Conservation (phyloP, 2,888 invertebrate genomes). For the Rhagonycha fulva region DNA sequence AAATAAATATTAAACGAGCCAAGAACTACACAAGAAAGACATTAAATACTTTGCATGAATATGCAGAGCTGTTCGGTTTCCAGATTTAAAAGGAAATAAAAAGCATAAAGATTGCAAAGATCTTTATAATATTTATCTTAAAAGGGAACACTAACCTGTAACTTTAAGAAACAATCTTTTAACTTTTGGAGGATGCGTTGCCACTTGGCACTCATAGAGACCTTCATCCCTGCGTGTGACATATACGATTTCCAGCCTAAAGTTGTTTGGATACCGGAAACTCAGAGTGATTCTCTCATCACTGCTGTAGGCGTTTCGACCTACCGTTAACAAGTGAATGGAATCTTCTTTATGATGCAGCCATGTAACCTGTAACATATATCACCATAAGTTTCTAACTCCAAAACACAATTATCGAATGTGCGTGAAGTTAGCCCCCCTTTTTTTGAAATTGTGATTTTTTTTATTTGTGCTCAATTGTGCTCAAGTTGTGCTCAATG, state of each 20-base stretch:
- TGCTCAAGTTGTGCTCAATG: too few relatives aligned
- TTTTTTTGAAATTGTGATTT: too few relatives aligned
- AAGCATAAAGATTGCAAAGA: background rate
- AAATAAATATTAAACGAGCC: constrained; percentile 29
- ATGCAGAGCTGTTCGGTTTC: constrained; percentile 21
- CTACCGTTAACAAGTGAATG: constrained; percentile 64
- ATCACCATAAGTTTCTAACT: background rate
- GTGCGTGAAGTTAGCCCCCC: too few relatives aligned
- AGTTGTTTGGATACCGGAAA: constrained; percentile 66
- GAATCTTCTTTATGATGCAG: constrained; percentile 61
- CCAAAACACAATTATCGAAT: constrained; percentile 3
- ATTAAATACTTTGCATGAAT: constrained; percentile 27
- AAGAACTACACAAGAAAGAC: constrained; percentile 23
- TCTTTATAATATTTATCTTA: background rate
- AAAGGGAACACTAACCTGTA: constrained; percentile 47
- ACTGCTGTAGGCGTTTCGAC: constrained; percentile 61
- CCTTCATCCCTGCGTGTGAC: constrained; percentile 65
- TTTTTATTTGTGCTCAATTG: too few relatives aligned
- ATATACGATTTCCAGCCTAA: constrained; percentile 64
- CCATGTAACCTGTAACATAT: constrained; percentile 63
- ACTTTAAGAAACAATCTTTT: constrained; percentile 63
- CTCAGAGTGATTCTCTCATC: constrained; percentile 63
- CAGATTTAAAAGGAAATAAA: background rate
- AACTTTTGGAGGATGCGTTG: constrained; percentile 65
- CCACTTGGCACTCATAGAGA: constrained; percentile 67